A percentile compares a stretch with the other conserved stretches of the same genome.
phyloP scores from a whole-genome alignment of 1,140 invertebrate genomes.

The Monomorium pharaonis region DNA sequence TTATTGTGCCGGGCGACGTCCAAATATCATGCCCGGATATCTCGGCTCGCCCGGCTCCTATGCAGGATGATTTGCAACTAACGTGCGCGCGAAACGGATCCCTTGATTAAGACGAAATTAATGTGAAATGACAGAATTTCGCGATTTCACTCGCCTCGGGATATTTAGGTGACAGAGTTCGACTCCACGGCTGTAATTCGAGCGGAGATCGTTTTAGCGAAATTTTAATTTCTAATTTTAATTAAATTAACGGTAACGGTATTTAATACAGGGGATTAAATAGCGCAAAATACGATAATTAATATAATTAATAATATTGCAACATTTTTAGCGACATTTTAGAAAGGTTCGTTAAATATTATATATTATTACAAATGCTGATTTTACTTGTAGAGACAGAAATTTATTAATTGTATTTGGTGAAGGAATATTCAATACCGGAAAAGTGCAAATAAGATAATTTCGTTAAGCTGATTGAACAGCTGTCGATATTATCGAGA shows the following conservation, averaged over 20 bases:
- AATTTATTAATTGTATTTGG: not conserved
- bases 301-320: not conserved
- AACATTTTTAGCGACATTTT: not conserved
- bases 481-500: not conserved
- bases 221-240: slow-evolving; percentile 12
- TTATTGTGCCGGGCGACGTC: slow-evolving; percentile 66
- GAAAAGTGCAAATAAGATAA: not conserved
- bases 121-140: not conserved
- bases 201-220: not conserved
- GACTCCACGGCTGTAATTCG: not conserved
- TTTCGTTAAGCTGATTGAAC: not conserved
- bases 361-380: not conserved
- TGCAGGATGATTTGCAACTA: not conserved
- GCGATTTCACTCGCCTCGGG: not conserved
- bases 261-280: not conserved
- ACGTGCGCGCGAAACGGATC: not conserved
- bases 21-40: slow-evolving; percentile 40
- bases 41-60: slow-evolving; percentile 5
- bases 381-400: not conserved
- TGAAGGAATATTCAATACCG: not conserved
- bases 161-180: not conserved
- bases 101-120: slow-evolving; percentile 13
- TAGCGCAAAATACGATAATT: not conserved
- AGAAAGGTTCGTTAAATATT: not conserved
- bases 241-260: not conserved